phyloP scores from a whole-genome alignment of 53 echinoderm and acorn worm species.

The Crossaster papposus region DNA sequence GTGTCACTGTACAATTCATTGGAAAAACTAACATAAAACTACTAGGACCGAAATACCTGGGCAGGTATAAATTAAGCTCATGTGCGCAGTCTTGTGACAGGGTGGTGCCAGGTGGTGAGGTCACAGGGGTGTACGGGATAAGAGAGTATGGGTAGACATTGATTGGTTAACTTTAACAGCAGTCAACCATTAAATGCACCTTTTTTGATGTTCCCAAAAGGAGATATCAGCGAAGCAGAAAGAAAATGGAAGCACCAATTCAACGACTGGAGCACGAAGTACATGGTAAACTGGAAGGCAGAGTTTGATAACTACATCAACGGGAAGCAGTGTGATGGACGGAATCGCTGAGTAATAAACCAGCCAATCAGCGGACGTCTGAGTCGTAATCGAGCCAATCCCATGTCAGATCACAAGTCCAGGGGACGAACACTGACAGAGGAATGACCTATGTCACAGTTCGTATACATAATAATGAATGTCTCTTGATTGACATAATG shows the following conservation, averaged over 20 bases:
- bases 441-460: no score
- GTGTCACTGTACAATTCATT: no score
- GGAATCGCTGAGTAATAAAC: not conserved
- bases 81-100: no score
- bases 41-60: no score
- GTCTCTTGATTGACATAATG: no score
- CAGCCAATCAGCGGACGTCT: not conserved
- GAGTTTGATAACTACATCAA: slow-evolving; percentile 91
- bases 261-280: slow-evolving; percentile 85
- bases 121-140: not conserved
- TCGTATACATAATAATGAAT: no score
- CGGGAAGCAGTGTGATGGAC: slow-evolving; percentile 68
- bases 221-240: slow-evolving; percentile 87
- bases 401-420: no score
- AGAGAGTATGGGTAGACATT: not conserved
- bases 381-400: no score
- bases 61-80: no score
- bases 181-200: not conserved
- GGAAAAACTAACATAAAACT: no score
- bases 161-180: not conserved
- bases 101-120: no score
- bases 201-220: not conserved
- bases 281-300: slow-evolving; percentile 99
- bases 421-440: no score
- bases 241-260: slow-evolving; percentile 93